Evolutionary conservation across 2,888 invertebrate species (phyloP), one percentile per base, ranked within the genome.

Genomic region (Cyclophora albipunctata): DNA sequence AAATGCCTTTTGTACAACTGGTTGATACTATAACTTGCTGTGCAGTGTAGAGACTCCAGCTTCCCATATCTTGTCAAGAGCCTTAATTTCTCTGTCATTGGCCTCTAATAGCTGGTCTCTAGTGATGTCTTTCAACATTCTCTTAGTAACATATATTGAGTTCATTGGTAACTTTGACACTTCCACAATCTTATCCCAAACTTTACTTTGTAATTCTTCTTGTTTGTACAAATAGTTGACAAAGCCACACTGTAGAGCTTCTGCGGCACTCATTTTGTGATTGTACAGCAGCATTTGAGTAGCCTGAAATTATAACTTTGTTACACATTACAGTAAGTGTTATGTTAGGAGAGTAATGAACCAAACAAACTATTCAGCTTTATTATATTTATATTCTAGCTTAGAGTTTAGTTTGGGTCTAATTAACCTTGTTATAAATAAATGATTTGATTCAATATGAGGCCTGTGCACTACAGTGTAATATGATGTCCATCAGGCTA

Each of bases 181-280:
- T 67, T 90, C 81, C 35, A 78, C 84, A 62, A 91, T 89, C 71
- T 85, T 90, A 55, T 87, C 81, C 90, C 90, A 92, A 40, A 92
- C 90, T 68, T 91, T 85, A 64, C 74, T 81, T 47, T 93, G 82
- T 48, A 95, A 76, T 47, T 92, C 87, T 34, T 90, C 81, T 42
- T 90, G 82, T 53, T 94, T 93, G 62, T 95, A 93, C 7, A 98
- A 86, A 69, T 93, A 91, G 6, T 96, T 93, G 0, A 98, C 92
- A 50, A 98, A 92, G 34, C 96, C 94, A 68, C 90, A 91, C 43
- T 92, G 84, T 46, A 91, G 85, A 0, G 98, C 98, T 83, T 98
- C 96, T 49, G 87, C 67, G 0, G 96, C 96, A 34, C 91, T 90
- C 72, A 98, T 86, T 81, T 93, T 95, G 63, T 94, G 90, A 66